Evolutionary conservation across 1,140 invertebrate species (phyloP), one percentile per base, ranked within the genome.

Genomic region (Drosophila bocqueti): DNA sequence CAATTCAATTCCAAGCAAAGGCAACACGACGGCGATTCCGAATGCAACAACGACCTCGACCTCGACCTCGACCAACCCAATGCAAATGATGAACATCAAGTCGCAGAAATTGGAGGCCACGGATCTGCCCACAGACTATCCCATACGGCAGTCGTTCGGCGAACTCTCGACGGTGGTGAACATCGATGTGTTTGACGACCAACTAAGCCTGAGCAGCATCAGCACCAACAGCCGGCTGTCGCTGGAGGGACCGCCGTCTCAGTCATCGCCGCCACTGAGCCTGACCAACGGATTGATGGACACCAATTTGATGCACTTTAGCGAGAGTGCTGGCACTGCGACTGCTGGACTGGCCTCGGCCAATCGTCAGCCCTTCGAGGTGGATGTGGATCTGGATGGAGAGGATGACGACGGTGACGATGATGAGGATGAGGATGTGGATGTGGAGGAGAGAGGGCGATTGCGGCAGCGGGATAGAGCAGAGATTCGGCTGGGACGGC

Each of bases 171-270:
- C 91, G 3, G 92, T 92, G 74, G 92, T 92, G 16, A 93, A 92
- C 34, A 93, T 93, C 34, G 93, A 93, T 66, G 92, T 93, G n/a
- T 95, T 95, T 75, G 95, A 95, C 36, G 96, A 97, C 79, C 96
- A 97, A 82, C 89, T 97, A 45, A 97, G 96, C 85, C 95, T 96
- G 15, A 97, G 96, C 85, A 97, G 96, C 89, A 96, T 97, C 78
- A 97, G 96, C 86, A 97, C 96, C 5, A 95, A 96, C 4, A 97
- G 96, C 81, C 94, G 96, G 47, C 95, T 96, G 2, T 97, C 96
- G 3, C 93, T 96, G n/a, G 96, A 96, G 73, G 85, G 84, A 4
- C 95, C 96, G n/a, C 95, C 96, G 7, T 96, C 96, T 26, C 96
- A 95, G 13, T 95, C 86, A 6, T 95, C 65, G 95, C 95, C 31